Base-by-base conservation (phyloP, 2,113 vertebrate genomes). In the Limnothrissa miodon region DNA sequence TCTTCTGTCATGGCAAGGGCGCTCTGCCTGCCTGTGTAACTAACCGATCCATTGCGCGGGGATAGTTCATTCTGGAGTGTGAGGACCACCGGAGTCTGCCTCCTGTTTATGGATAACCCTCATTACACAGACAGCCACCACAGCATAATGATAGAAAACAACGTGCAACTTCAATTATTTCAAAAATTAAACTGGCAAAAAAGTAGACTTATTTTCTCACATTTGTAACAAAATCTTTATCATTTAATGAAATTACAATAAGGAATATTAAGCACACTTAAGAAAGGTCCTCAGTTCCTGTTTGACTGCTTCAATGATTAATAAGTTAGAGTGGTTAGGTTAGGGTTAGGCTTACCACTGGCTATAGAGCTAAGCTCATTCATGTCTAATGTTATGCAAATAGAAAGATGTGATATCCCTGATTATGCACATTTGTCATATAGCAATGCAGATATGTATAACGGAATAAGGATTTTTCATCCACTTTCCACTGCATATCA, bases 1-100 rank as follows among this genome's bases (percentile, higher is more conserved):
- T 89, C 84, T 88, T 81, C 33, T 45, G 70, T 89, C 86, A 90
- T 91, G 89, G 91, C 90, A 92, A 87, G 88, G 88, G 91, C 80
- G 45, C 42, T 83, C 70, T 78, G 25, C 25, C 1, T 15, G n/a
- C 59, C 59, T 66, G n/a, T 66, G 33, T 66, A 66, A 66, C 59
- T 29, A 66, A 66, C 59, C 10, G 59, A 66, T 66, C 59, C 10
- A 25, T 33, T 66, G 59, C 29, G 15, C 59, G 4, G n/a, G 59
- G 51, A 56, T 56, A 56, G 51, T 56, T 56, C 21, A 56, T 56
- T 21, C 51, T 56, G 51, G 51, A 56, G 13, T 66, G 25, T 29
- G 59, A 33, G 33, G 59, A 66, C 25, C 59, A 33, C 59, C 25
- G 15, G n/a, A 66, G 59, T 66, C n/a, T 66, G 59, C 29, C 59